Conservation (phyloP, 2,888 invertebrate species). For the Nymphalis polychloros region DNA sequence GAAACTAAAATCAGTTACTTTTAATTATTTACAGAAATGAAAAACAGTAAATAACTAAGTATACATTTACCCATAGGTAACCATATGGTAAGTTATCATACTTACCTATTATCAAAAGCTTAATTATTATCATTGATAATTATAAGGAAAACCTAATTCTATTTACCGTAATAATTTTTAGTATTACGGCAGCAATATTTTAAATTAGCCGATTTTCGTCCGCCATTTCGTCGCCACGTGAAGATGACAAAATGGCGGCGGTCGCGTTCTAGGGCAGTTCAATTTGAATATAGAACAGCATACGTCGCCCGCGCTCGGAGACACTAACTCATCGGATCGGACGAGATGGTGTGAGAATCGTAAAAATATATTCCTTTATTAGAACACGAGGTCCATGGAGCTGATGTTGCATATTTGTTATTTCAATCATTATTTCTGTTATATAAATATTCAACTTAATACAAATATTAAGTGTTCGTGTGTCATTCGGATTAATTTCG, state of each 20-base stretch:
- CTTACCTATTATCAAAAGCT: too few relatives aligned
- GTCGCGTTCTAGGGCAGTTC: constrained; percentile 65
- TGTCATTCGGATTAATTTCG: too few relatives aligned
- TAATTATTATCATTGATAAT: too few relatives aligned
- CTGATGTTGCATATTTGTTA: constrained; percentile 9
- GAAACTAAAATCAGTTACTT: too few relatives aligned
- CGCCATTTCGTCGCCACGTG: constrained; percentile 65
- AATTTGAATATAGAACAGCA: constrained; percentile 81
- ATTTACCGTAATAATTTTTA: not conserved
- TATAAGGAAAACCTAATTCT: too few relatives aligned
- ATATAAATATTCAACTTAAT: not conserved
- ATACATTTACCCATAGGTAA: too few relatives aligned
- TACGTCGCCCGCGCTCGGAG: constrained; percentile 76
- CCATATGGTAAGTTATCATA: too few relatives aligned
- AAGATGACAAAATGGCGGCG: constrained; percentile 76
- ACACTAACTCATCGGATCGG: constrained; percentile 80
- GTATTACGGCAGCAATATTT: constrained; percentile 11
- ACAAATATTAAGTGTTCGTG: too few relatives aligned
- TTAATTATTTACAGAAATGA: too few relatives aligned
- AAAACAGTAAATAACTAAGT: too few relatives aligned
- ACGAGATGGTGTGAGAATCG: constrained; percentile 75
- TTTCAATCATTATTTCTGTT: not conserved
- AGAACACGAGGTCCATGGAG: constrained; percentile 51
- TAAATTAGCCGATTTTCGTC: constrained; percentile 52
- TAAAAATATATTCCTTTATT: constrained; percentile 76